phyloP scores from a whole-genome alignment of 37 sponge, comb jelly and placozoan genomes.

The Haliclona indistincta region DNA sequence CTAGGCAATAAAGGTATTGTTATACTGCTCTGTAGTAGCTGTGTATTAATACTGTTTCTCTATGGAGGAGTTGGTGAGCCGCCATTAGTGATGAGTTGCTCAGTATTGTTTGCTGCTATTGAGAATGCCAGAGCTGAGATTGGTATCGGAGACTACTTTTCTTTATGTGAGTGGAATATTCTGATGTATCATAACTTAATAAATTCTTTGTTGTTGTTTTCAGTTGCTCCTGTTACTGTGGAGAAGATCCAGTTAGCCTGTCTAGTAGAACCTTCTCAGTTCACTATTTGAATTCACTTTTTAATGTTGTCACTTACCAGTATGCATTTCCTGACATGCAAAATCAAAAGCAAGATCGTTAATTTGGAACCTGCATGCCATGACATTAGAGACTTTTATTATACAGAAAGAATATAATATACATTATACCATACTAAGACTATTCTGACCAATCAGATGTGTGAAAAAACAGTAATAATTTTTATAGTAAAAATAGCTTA shows the following conservation, averaged over 20 bases:
- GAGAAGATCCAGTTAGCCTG: constrained; percentile 62
- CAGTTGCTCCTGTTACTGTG: constrained; percentile 83
- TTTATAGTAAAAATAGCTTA: too few species aligned
- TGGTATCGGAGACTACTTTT: constrained; percentile 18
- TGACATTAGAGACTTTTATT: too few species aligned
- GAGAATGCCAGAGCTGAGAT: constrained; percentile 55
- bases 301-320: too few species aligned
- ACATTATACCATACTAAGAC: too few species aligned
- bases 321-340: too few species aligned
- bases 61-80: constrained; percentile 79
- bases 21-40: not conserved
- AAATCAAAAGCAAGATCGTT: too few species aligned
- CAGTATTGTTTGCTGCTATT: constrained; percentile 73
- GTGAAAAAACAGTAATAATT: too few species aligned
- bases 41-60: not conserved
- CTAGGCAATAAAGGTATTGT: constrained; percentile 72
- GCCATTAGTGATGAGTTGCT: constrained; percentile 69
- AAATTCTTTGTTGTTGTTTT: too few species aligned
- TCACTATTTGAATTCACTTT: constrained; percentile 58
- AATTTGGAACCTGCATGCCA: too few species aligned
- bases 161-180: constrained; percentile 27
- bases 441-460: too few species aligned
- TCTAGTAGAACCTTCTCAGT: constrained; percentile 58
- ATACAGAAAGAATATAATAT: too few species aligned
- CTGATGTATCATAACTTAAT: not conserved